Conservation (phyloP, 2,888 invertebrate genomes). For the Spodoptera picta region DNA sequence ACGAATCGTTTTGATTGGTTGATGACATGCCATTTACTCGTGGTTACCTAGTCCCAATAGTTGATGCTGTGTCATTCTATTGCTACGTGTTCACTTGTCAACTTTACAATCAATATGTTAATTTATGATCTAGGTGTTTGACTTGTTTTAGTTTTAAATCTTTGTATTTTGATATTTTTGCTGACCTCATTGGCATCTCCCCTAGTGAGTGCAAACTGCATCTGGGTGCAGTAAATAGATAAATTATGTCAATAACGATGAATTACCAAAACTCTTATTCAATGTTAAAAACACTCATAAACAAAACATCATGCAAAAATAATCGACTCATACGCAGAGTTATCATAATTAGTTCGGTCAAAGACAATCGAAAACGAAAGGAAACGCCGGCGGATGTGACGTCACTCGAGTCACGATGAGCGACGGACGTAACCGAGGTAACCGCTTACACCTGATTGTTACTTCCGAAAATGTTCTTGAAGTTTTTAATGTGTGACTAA, state of each 20-base stretch:
- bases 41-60: slow-evolving; percentile 35
- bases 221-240: too few species aligned
- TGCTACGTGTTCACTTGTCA: slow-evolving; percentile 1
- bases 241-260: too few species aligned
- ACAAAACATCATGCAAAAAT: neutral
- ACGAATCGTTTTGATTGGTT: slow-evolving; percentile 33
- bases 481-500: slow-evolving; percentile 22
- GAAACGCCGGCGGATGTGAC: slow-evolving; percentile 80
- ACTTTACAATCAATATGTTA: neutral
- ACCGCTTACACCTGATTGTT: slow-evolving; percentile 59
- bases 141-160: too few species aligned
- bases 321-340: slow-evolving; percentile 71
- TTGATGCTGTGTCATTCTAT: slow-evolving; percentile 26
- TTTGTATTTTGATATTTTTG: too few species aligned
- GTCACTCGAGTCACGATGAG: slow-evolving; percentile 54
- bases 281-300: neutral
- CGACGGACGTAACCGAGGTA: slow-evolving; percentile 59
- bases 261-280: neutral
- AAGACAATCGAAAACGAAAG: slow-evolving; percentile 87
- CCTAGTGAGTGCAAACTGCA: too few species aligned
- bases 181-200: too few species aligned
- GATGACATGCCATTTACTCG: slow-evolving; percentile 23
- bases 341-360: slow-evolving; percentile 79
- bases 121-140: neutral
- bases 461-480: slow-evolving; percentile 56